These are phyloP conservation scores for Erebia aethiops DNA, from an alignment of 2,888 invertebrate species.

Conservation along the genomic window DNA sequence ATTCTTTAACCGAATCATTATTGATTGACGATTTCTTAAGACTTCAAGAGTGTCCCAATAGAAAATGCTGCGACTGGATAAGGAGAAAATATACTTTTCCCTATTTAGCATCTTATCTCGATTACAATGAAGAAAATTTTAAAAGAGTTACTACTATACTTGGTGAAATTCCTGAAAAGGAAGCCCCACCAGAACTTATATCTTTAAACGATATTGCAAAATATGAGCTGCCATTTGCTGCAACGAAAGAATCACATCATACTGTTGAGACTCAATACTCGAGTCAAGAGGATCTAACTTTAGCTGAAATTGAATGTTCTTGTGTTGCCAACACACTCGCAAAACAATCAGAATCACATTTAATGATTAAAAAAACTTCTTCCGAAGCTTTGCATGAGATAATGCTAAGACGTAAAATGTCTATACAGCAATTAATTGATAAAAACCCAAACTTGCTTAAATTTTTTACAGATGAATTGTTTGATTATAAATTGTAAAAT, in stretches of 20 bases:
- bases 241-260: constrained; percentile 57
- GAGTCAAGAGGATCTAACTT: constrained; percentile 59
- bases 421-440: constrained; percentile 55
- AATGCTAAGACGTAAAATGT: constrained; percentile 54
- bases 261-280: constrained; percentile 68
- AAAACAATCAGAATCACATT: constrained; percentile 29
- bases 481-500: constrained; percentile 47
- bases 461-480: constrained; percentile 69
- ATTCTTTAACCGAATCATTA: constrained; percentile 60
- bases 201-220: constrained; percentile 53
- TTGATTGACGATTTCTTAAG: constrained; percentile 55
- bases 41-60: constrained; percentile 40
- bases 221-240: constrained; percentile 59
- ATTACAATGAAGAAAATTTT: constrained; percentile 69
- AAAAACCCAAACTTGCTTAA: constrained; percentile 64
- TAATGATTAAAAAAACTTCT: constrained; percentile 34
- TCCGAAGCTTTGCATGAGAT: constrained; percentile 48
- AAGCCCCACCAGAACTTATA: constrained; percentile 47
- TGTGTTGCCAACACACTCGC: constrained; percentile 48
- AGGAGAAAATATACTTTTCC: constrained; percentile 54
- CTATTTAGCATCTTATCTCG: constrained; percentile 56
- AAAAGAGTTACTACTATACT: constrained; percentile 56
- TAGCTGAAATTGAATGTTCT: constrained; percentile 49
- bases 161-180: constrained; percentile 41
- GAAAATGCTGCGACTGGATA: constrained; percentile 37